Percentiles rank a stretch among this genome's conserved stretches.
Conservation (phyloP, 2,113 vertebrate species). For the Dryoscopus gambensis region DNA sequence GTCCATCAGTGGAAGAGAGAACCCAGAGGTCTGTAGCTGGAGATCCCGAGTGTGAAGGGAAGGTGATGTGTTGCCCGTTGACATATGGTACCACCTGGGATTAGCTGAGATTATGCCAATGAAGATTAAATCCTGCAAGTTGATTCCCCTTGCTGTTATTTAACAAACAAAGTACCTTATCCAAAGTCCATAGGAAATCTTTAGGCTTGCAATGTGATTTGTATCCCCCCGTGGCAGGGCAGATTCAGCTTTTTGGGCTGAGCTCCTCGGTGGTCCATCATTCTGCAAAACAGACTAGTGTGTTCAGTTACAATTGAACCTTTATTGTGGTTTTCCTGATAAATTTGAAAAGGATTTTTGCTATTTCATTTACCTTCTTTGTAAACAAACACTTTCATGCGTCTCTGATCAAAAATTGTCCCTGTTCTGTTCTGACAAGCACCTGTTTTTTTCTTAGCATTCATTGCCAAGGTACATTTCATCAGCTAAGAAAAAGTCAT, state of each 20-base stretch:
- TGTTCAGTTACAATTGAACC: neutral
- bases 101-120: neutral
- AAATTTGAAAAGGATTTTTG: neutral
- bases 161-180: neutral
- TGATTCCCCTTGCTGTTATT: neutral
- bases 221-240: neutral
- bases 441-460: neutral
- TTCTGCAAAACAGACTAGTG: neutral
- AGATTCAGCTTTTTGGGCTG: neutral
- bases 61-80: neutral
- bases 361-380: neutral
- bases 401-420: neutral
- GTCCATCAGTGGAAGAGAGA: neutral
- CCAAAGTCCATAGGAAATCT: neutral
- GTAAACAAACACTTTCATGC: neutral
- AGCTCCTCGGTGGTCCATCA: accelerated
- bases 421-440: neutral
- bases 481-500: neutral
- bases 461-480: neutral
- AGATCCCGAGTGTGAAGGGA: neutral
- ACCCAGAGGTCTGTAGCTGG: neutral
- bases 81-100: neutral
- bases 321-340: neutral
- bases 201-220: neutral
- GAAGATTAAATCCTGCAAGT: neutral